Evolutionary conservation across 2,888 invertebrate genomes (phyloP).

Genomic region (Drepana falcataria): DNA sequence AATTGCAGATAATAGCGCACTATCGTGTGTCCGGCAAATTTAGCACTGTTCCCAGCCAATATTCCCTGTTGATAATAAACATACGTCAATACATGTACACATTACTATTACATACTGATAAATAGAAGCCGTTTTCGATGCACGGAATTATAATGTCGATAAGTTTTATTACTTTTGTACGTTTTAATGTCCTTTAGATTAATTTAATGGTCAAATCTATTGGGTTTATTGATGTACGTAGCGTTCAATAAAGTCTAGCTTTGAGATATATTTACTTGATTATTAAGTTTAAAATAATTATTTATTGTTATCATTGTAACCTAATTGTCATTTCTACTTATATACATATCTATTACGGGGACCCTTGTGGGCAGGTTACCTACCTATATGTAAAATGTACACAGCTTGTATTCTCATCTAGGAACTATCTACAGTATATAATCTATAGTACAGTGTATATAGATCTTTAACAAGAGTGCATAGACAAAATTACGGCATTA

Average conservation of each 20-base stretch:
- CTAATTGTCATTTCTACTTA: too few relatives aligned
- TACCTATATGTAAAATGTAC: too few relatives aligned
- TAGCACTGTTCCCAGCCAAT: conserved; percentile 74
- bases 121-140: conserved; percentile 7
- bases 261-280: too few relatives aligned
- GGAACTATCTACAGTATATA: too few relatives aligned
- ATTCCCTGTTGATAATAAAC: conserved; percentile 72
- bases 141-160: neutral
- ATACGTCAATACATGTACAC: conserved; percentile 40
- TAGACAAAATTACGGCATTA: neutral
- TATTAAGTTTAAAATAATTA: too few relatives aligned
- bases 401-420: too few relatives aligned
- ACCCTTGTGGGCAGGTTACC: too few relatives aligned
- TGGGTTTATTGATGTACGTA: too few relatives aligned
- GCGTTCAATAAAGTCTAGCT: too few relatives aligned
- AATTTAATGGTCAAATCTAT: neutral
- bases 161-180: neutral
- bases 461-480: neutral
- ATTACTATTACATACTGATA: conserved; percentile 15
- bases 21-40: conserved; percentile 73
- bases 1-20: conserved; percentile 75
- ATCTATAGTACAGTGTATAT: too few relatives aligned
- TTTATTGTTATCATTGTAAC: too few relatives aligned
- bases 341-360: too few relatives aligned
- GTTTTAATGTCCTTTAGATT: neutral